Evolutionary conservation across 2,888 invertebrate species (phyloP), one percentile per base, ranked within the genome.

Genomic region (Drosophila ustulata): DNA sequence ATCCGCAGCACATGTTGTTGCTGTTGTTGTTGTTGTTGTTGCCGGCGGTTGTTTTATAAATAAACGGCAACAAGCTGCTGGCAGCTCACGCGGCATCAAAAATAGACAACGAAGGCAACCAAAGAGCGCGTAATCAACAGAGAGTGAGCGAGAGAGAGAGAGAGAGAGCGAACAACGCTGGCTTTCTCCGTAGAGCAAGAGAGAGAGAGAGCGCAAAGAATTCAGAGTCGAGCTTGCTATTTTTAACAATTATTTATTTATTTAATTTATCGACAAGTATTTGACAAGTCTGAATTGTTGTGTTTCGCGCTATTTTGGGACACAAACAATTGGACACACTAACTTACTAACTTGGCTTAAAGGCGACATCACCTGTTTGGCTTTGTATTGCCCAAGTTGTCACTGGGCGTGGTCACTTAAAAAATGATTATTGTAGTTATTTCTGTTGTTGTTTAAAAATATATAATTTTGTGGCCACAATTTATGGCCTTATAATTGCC

Each of bases 31-130:
- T 66, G 59, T 66, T 80, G 52, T 43, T 68, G 65, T 64, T 66
- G 66, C 66, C 80, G 62, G 62, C 72, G 67, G 66, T 69, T 77
- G 65, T 68, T 71, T 84, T 82, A 83, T 72, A 82, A 82, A 87
- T 82, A 82, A 82, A 84, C 75, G 67, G 75, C 71, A 77, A 80
- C 88, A 79, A 82, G 82, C 75, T 74, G 78, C 74, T 78, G 65
- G 68, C 80, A 85, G 80, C 82, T 71, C 81, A 71, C 45, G 64
- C 73, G 61, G 58, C 51, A 66, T 61, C 78, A 59, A 66, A 82
- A 77, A 83, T 82, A 87, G 81, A 83, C 58, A 59, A 59, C 41
- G 49, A 56, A 46, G 58, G 32, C 56, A 53, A 65, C 56, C 23
- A n/a, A 50, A 61, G 43, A 28, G 23, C 34, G 53, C 53, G 56